Conservation (phyloP, 2,113 vertebrate genomes). For the Psephotus haematonotus region DNA sequence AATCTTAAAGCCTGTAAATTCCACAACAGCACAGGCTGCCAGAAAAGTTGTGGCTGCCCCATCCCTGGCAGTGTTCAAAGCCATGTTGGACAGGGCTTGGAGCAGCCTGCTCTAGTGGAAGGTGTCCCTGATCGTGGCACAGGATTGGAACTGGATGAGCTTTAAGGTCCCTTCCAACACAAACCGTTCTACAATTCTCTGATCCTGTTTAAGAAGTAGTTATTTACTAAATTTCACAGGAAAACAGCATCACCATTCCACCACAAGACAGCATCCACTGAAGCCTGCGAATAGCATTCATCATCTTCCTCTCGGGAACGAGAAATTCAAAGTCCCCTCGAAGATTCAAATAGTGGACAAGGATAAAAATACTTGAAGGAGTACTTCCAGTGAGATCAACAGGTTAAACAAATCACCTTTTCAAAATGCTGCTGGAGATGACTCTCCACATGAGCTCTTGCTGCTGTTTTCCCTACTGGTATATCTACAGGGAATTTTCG, state of each 20-base stretch:
- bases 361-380: neutral
- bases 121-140: neutral
- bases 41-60: neutral
- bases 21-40: neutral
- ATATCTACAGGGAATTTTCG: constrained; percentile 77
- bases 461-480: constrained; percentile 61
- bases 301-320: neutral
- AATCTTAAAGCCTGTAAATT: neutral
- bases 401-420: constrained; percentile 76
- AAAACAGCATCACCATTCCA: neutral
- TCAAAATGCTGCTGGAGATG: constrained; percentile 91
- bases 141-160: neutral
- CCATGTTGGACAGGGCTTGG: neutral
- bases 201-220: neutral
- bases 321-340: neutral
- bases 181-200: neutral
- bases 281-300: neutral
- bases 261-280: neutral
- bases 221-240: neutral
- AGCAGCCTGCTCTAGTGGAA: neutral
- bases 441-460: constrained; percentile 78
- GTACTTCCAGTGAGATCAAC: neutral
- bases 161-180: neutral
- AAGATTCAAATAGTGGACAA: neutral
- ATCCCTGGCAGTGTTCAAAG: neutral